phyloP scores from a whole-genome alignment of 1,140 invertebrate genomes.

The Bombus pyrosoma region DNA sequence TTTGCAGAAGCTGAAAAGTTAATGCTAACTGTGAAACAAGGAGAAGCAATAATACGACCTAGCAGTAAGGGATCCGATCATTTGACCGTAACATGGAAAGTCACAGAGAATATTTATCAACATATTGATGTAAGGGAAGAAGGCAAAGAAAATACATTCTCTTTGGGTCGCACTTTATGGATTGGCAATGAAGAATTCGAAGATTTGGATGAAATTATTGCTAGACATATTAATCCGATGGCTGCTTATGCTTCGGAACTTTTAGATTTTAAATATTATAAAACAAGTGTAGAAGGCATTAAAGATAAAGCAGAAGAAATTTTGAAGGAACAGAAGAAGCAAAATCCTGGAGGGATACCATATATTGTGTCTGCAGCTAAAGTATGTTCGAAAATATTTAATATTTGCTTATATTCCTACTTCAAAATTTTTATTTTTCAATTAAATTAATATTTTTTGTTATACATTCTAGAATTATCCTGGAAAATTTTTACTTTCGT shows the following conservation, averaged over 20 bases:
- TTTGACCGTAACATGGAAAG: slow-evolving; percentile 99
- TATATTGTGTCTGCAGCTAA: slow-evolving; percentile 94
- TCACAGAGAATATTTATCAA: slow-evolving; percentile 96
- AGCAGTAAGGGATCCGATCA: slow-evolving; percentile 98
- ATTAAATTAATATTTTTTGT: background rate
- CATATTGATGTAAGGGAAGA: slow-evolving; percentile 98
- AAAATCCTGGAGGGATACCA: slow-evolving; percentile 94
- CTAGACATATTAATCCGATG: slow-evolving; percentile 97
- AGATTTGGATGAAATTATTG: slow-evolving; percentile 99
- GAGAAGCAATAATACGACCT: slow-evolving; percentile 97
- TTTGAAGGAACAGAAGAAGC: slow-evolving; percentile 92
- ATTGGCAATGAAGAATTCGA: slow-evolving; percentile 97
- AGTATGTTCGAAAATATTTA: slow-evolving; percentile 66
- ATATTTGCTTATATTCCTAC: too few species aligned
- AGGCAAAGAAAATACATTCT: slow-evolving; percentile 98
- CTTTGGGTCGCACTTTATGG: slow-evolving; percentile 92
- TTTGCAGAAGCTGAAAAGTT: slow-evolving; percentile 96
- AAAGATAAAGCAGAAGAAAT: slow-evolving; percentile 94
- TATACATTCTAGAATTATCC: slow-evolving; percentile 87
- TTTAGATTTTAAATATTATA: slow-evolving; percentile 96
- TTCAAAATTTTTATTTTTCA: too few species aligned
- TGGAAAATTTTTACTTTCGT: slow-evolving; percentile 97
- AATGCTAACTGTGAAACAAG: slow-evolving; percentile 95
- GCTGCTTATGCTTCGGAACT: slow-evolving; percentile 95
- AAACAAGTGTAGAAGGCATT: slow-evolving; percentile 86